A percentile compares a stretch with the other conserved stretches of the same genome.
Evolutionary conservation across 2,113 vertebrate species (phyloP).

Genomic region (Mystacornis crossleyi): DNA sequence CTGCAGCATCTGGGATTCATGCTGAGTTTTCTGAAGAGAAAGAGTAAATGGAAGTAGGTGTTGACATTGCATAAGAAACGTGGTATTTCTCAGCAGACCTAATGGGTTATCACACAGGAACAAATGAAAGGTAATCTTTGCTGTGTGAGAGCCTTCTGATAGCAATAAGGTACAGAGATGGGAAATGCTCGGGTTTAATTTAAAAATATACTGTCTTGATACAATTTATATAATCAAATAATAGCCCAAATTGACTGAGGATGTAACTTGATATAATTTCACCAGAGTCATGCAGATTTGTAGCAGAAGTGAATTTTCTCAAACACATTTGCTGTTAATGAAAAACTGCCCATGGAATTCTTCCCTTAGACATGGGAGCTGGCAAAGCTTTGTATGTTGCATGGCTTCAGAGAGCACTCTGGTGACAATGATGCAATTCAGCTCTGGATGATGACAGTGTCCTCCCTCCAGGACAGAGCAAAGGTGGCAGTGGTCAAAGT

Average conservation of each 20-base stretch:
- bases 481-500: not conserved
- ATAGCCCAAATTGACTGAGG: not conserved
- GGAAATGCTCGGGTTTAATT: not conserved
- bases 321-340: not conserved
- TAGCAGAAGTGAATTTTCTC: not conserved
- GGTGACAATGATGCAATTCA: accelerated
- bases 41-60: constrained; percentile 53
- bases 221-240: constrained; percentile 36
- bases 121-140: constrained; percentile 63
- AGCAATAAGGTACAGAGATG: not conserved
- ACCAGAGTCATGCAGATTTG: not conserved
- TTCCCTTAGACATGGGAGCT: accelerated
- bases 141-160: not conserved
- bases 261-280: not conserved
- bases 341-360: not conserved
- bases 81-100: constrained; percentile 39
- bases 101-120: constrained; percentile 48
- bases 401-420: not conserved
- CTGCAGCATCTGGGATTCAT: constrained; percentile 53
- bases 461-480: not conserved
- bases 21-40: constrained; percentile 40
- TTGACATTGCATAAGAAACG: constrained; percentile 54
- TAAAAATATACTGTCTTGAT: not conserved
- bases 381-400: not conserved
- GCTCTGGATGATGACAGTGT: not conserved